A percentile compares a stretch with the other conserved stretches of the same genome.
phyloP scores from a whole-genome alignment of 1,140 invertebrate species.

The Galleria mellonella region DNA sequence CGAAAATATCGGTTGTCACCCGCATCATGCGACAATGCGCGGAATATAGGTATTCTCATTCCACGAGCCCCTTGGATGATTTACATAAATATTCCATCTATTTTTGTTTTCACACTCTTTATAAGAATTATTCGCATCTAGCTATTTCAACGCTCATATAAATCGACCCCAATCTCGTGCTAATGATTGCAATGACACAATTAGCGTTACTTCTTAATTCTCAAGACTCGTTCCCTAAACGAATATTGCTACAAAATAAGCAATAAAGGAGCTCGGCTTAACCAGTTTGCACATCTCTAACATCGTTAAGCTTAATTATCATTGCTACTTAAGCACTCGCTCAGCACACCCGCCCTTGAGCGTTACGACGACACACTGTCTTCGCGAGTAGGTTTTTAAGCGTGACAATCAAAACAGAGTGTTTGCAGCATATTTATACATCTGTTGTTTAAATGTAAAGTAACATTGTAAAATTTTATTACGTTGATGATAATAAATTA shows the following conservation, averaged over 20 bases:
- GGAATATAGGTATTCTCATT: no score
- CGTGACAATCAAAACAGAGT: not conserved
- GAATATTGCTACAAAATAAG: slow-evolving; percentile 55
- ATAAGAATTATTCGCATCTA: no score
- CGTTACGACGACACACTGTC: slow-evolving; percentile 11
- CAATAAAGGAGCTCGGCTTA: slow-evolving; percentile 46
- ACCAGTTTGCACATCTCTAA: slow-evolving; percentile 59
- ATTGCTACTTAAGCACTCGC: slow-evolving; percentile 44
- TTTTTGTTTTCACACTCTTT: no score
- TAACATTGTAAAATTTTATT: no score
- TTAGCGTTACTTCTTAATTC: slow-evolving; percentile 51
- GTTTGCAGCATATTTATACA: no score
- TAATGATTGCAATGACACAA: slow-evolving; percentile 10
- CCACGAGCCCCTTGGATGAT: no score
- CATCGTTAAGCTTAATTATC: slow-evolving; percentile 59
- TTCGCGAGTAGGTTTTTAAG: not conserved
- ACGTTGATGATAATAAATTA: no score
- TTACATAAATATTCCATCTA: no score
- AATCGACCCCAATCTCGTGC: not conserved
- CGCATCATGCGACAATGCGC: no score
- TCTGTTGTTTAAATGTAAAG: no score
- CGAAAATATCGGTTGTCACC: no score
- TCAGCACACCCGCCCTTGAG: slow-evolving; percentile 5
- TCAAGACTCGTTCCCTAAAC: slow-evolving; percentile 34
- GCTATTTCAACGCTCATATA: not conserved